A percentile compares a stretch with the other conserved stretches of the same genome.
phyloP scores from a whole-genome alignment of 1,140 invertebrate genomes.

The Lepidostoma basale region DNA sequence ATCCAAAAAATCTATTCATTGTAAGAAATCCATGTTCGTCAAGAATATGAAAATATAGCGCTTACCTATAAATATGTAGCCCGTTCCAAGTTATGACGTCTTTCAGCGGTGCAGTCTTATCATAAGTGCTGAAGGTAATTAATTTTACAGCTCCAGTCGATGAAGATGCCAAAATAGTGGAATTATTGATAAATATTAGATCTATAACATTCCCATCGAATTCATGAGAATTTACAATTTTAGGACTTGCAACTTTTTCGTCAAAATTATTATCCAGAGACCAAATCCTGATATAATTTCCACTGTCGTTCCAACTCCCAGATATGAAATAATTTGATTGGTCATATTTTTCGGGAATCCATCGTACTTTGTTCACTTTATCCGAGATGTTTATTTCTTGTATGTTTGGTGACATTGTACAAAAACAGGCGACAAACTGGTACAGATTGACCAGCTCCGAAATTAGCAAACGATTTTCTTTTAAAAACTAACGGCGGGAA shows the following conservation, averaged over 20 bases:
- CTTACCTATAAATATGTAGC: constrained; percentile 69
- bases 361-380: constrained; percentile 82
- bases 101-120: constrained; percentile 56
- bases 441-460: too few species aligned
- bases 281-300: constrained; percentile 74
- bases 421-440: not conserved
- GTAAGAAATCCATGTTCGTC: too few species aligned
- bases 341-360: constrained; percentile 73
- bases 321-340: constrained; percentile 76
- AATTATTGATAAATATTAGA: constrained; percentile 68
- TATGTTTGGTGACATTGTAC: constrained; percentile 52
- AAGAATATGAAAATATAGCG: not conserved
- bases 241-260: constrained; percentile 60
- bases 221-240: constrained; percentile 52
- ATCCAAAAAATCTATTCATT: too few species aligned
- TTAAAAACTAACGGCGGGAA: too few species aligned
- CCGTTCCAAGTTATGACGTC: constrained; percentile 59
- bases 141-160: constrained; percentile 69
- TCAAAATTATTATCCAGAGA: constrained; percentile 63
- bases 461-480: too few species aligned
- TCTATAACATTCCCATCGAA: constrained; percentile 64
- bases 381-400: constrained; percentile 72
- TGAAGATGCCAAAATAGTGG: constrained; percentile 68
- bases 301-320: constrained; percentile 81
- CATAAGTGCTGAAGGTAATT: constrained; percentile 64